phyloP scores from a whole-genome alignment of 2,888 invertebrate species.

The Osmoderma eremita region DNA sequence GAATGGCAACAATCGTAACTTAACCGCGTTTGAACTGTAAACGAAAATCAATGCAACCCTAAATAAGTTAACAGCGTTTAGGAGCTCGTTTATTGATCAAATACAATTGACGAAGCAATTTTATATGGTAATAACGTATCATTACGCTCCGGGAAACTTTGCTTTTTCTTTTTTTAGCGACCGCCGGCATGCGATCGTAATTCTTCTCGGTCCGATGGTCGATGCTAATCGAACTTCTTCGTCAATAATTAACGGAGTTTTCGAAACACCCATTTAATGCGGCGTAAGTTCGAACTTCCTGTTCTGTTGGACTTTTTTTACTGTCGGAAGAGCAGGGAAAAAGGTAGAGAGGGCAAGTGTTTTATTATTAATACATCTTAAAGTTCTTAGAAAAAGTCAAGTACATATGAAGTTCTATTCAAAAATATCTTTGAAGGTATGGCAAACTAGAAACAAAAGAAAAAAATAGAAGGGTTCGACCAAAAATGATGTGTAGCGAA shows the following conservation, averaged over 20 bases:
- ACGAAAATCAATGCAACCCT: constrained; percentile 5
- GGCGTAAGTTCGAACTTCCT: constrained; percentile 17
- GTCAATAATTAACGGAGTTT: constrained; percentile 26
- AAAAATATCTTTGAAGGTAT: too few relatives aligned
- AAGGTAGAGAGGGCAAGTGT: too few relatives aligned
- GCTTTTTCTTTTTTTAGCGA: constrained; percentile 9
- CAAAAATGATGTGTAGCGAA: too few relatives aligned
- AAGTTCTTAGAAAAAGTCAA: too few relatives aligned
- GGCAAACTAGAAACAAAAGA: too few relatives aligned
- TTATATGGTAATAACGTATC: constrained; percentile 6
- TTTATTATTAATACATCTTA: too few relatives aligned
- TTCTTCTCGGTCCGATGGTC: neutral
- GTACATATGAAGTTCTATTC: too few relatives aligned
- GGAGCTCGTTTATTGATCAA: neutral
- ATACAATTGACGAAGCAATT: constrained; percentile 4
- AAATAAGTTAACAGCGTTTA: constrained; percentile 4
- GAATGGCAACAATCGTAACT: too few relatives aligned
- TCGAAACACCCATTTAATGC: constrained; percentile 11
- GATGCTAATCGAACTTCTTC: constrained; percentile 17
- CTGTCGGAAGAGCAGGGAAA: constrained; percentile 2
- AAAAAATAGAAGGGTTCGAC: too few relatives aligned
- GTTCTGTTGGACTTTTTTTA: constrained; percentile 7
- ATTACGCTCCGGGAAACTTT: constrained; percentile 2
- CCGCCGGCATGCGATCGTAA: constrained; percentile 1
- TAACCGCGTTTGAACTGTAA: neutral